These are phyloP conservation scores for Aurelia aurita complex sp. Pacific DNA, from an alignment of 30 jellyfish, hydroid and myxozoan species.

Conservation along the genomic window DNA sequence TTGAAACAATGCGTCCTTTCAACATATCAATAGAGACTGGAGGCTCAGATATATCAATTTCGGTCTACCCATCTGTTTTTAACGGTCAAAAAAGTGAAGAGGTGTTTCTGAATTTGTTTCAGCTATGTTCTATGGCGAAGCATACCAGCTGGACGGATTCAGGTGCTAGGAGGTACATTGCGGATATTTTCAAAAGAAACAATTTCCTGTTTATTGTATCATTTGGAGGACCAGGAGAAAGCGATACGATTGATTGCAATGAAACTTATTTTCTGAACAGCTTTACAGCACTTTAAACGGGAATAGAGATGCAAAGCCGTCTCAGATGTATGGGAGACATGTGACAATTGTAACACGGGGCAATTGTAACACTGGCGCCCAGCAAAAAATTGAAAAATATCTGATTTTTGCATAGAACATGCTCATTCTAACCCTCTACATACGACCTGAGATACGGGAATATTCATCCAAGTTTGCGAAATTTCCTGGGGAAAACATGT, in stretches of 20 bases:
- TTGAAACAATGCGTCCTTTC: conserved; percentile 36
- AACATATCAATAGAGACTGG: not conserved
- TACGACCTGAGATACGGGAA: too few species aligned
- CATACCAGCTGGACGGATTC: not conserved
- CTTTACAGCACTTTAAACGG: not conserved
- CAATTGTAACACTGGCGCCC: too few species aligned
- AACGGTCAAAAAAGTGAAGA: conserved; percentile 2
- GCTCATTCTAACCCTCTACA: too few species aligned
- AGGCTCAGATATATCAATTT: not conserved
- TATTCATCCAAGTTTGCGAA: too few species aligned
- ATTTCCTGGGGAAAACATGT: too few species aligned
- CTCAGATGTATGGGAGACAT: too few species aligned
- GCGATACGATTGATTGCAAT: conserved; percentile 2
- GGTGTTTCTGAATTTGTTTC: not conserved
- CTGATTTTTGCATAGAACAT: too few species aligned
- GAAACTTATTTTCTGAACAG: conserved; percentile 19
- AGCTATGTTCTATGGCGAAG: conserved; percentile 12
- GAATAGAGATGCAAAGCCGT: too few species aligned
- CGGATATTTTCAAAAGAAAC: not conserved
- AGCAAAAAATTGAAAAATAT: too few species aligned
- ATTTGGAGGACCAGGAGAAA: not conserved
- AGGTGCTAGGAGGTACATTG: not conserved
- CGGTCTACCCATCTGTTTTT: conserved; percentile 31
- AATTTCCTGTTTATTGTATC: conserved; percentile 12
- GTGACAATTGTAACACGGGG: too few species aligned